phyloP scores from a whole-genome alignment of 2,797 vertebrate species.

The Lateolabrax maculatus region DNA sequence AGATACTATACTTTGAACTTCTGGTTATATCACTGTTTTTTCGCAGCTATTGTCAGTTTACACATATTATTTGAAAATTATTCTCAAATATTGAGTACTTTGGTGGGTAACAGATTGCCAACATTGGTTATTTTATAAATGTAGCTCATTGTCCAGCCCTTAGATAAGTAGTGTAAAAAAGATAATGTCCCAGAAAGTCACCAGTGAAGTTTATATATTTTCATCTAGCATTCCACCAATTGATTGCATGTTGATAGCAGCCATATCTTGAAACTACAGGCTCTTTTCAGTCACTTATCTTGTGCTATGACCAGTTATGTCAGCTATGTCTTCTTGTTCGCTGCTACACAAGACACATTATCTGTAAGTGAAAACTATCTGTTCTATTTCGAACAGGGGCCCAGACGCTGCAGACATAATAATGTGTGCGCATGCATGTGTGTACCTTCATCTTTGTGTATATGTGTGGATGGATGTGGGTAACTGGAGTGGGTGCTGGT shows the following conservation, averaged over 20 bases:
- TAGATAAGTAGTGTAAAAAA: background rate
- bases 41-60: background rate
- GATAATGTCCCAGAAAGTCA: background rate
- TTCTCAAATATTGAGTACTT: background rate
- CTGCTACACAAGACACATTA: conserved; percentile 6
- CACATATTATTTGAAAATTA: background rate
- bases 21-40: background rate
- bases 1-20: background rate
- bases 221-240: background rate
- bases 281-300: background rate
- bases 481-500: background rate
- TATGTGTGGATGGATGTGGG: background rate
- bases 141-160: background rate
- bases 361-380: conserved; percentile 9
- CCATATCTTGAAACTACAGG: background rate
- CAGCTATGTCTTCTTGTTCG: background rate
- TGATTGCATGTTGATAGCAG: background rate
- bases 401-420: conserved; percentile 19
- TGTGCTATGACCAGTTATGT: background rate
- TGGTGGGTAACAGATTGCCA: background rate
- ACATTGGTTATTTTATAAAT: background rate
- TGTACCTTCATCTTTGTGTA: conserved; percentile 6
- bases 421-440: background rate
- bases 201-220: background rate
- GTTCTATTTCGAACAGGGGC: conserved; percentile 11